These are phyloP conservation scores for Rousettus leschenaultii DNA, from an alignment of 2,113 vertebrate species.

Conservation along the genomic window DNA sequence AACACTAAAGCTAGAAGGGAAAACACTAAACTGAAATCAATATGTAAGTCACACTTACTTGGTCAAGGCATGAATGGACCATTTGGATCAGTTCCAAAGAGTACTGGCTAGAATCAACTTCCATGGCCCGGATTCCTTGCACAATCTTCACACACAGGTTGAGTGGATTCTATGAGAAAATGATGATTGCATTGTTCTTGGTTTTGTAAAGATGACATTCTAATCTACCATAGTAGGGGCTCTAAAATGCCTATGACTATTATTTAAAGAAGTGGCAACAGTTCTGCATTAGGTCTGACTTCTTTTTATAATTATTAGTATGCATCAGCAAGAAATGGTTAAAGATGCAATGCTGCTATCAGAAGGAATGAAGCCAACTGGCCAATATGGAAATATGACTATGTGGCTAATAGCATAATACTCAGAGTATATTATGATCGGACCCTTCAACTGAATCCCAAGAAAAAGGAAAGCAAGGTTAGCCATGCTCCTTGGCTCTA, in stretches of 20 bases:
- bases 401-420: not conserved
- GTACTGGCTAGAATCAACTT: slow-evolving; percentile 91
- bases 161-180: slow-evolving; percentile 91
- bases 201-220: slow-evolving; percentile 30
- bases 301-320: not conserved
- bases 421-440: not conserved
- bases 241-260: not conserved
- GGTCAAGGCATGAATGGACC: slow-evolving; percentile 93
- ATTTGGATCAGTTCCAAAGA: slow-evolving; percentile 90
- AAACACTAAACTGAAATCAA: slow-evolving; percentile 23
- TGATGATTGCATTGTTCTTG: not conserved
- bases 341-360: not conserved
- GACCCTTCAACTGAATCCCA: not conserved
- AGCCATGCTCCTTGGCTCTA: slow-evolving; percentile 23
- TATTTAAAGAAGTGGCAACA: slow-evolving; percentile 3
- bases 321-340: not conserved
- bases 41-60: slow-evolving; percentile 82
- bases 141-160: slow-evolving; percentile 99
- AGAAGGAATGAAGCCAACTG: not conserved
- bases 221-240: not conserved
- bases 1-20: not conserved
- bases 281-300: not conserved
- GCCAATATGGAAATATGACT: not conserved
- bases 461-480: slow-evolving; percentile 2
- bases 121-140: slow-evolving; percentile 97